Evolutionary conservation across 2,797 vertebrate genomes (phyloP), one percentile per base, ranked within the genome.

Genomic region (Hephaestus fuliginosus): DNA sequence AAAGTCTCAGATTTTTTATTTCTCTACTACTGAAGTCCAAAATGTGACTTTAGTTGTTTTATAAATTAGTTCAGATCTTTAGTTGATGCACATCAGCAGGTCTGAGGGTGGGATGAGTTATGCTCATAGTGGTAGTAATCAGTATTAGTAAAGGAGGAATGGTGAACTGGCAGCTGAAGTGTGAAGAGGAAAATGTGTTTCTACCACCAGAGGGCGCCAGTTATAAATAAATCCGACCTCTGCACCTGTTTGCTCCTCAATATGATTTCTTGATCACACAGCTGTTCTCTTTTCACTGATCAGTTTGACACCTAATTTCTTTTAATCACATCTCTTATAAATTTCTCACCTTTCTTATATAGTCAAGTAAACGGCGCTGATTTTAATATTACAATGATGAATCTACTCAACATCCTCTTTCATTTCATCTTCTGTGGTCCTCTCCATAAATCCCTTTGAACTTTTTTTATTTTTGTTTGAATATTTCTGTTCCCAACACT

Each of bases 141-240:
- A 25, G 25, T 7, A 20, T 8, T n/a, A 53, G n/a, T 25, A 1
- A 13, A 55, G 5, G 5, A 55, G 52, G 22, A n/a, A n/a, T 7
- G 18, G 5, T 48, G 7, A 48, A 48, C 7, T 0, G 15, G 7
- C 17, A 53, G n/a, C 33, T 36, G 33, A 7, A 36, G 33, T 11
- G 9, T 22, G n/a, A 53, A 12, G 18, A 51, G 48, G 20, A 22
- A 33, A 33, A 58, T 10, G 18, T 5, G 6, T 2, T 2, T 56
- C 17, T 22, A 18, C 51, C 71, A 55, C 25, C 51, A 74, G 71
- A n/a, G 49, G 71, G 71, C 39, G 39, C 60, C 49, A 33, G 17
- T n/a, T 33, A 33, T 18, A 28, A 61, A 58, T 15, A 15, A 17
- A 28, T 22, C 60, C 7, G 49, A 1, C 17, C 9, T 7, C 18